Conservation (phyloP, 2,888 invertebrate species). For the Cephus pulcher region DNA sequence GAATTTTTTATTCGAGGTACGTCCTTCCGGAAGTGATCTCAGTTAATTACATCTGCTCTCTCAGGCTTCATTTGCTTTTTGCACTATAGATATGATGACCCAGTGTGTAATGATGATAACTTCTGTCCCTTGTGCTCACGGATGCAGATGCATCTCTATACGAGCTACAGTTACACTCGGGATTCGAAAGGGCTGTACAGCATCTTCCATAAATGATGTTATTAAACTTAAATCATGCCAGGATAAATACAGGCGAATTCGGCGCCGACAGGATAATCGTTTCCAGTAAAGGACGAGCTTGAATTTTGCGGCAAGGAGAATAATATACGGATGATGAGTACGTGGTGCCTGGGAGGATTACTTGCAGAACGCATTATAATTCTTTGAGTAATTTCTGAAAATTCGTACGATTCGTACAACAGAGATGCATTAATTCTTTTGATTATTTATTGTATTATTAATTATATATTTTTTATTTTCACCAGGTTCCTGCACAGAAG, state of each 20-base stretch:
- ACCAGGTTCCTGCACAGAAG: conserved; percentile 68
- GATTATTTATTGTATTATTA: too few species aligned
- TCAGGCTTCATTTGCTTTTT: background rate
- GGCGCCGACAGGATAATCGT: background rate
- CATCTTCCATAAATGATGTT: background rate
- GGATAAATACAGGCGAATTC: background rate
- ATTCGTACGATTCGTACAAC: background rate
- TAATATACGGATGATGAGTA: background rate
- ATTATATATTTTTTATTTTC: background rate
- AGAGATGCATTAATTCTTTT: background rate
- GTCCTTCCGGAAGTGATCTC: too few species aligned
- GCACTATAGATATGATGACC: background rate
- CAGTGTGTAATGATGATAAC: background rate
- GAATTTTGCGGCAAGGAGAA: background rate
- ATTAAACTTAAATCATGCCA: background rate
- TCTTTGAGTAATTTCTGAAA: background rate
- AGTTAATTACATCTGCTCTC: background rate
- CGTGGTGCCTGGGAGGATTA: background rate
- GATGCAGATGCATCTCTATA: background rate
- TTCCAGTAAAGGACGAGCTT: background rate
- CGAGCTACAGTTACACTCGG: background rate
- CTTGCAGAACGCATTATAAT: background rate
- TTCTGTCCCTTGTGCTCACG: conserved; percentile 19
- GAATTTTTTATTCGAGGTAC: too few species aligned
- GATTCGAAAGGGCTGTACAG: background rate